These are phyloP conservation scores for Bibio marci DNA, from an alignment of 2,888 invertebrate genomes.

Conservation along the genomic window DNA sequence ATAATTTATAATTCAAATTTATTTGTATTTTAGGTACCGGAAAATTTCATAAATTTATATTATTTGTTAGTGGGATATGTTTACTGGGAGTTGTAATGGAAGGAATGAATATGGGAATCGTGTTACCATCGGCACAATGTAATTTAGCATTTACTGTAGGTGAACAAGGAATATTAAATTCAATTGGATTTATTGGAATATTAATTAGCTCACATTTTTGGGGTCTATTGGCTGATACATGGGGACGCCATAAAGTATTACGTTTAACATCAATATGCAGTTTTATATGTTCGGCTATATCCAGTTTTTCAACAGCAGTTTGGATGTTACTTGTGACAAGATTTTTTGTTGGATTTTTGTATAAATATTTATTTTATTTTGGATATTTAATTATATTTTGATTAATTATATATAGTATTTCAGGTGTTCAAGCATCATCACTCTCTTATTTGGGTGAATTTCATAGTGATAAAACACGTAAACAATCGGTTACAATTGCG, in stretches of 20 bases:
- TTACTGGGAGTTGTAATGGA: constrained; percentile 51
- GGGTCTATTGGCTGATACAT: constrained; percentile 61
- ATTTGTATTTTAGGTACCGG: constrained; percentile 45
- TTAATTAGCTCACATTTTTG: constrained; percentile 59
- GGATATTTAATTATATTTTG: constrained; percentile 14
- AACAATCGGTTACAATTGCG: constrained; percentile 36
- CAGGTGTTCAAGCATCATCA: constrained; percentile 33
- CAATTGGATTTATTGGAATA: constrained; percentile 48
- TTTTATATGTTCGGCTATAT: constrained; percentile 34
- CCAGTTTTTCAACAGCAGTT: constrained; percentile 42
- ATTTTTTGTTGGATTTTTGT: constrained; percentile 45
- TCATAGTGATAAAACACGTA: constrained; percentile 31
- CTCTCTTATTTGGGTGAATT: constrained; percentile 43
- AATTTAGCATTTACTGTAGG: constrained; percentile 41
- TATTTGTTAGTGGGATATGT: constrained; percentile 41
- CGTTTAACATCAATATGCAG: constrained; percentile 35
- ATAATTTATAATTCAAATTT: no score
- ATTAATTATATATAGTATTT: constrained; percentile 12
- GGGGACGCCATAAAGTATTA: constrained; percentile 46
- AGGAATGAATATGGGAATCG: constrained; percentile 44
- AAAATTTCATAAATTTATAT: constrained; percentile 39
- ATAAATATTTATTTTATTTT: not conserved
- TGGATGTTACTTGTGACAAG: constrained; percentile 39
- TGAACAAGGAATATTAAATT: constrained; percentile 45
- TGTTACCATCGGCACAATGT: constrained; percentile 49